Evolutionary conservation across 2,888 invertebrate genomes (phyloP), one percentile per base, ranked within the genome.

Genomic region (Melanargia galathea): DNA sequence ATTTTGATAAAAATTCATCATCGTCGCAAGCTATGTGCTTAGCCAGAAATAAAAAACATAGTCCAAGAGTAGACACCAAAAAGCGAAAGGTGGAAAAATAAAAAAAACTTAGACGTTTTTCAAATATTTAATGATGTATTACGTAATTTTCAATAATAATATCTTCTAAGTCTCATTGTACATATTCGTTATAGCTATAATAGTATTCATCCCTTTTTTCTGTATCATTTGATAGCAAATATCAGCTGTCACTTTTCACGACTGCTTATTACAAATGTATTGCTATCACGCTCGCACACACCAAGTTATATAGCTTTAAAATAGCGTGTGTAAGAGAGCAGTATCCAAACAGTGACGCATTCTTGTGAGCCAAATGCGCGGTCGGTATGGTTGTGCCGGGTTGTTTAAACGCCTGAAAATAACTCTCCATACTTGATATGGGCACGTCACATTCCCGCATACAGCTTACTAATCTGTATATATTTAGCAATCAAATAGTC

Each of bases 61-160:
- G 43, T 16, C 26, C 16, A 49, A 30, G 51, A 30, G 49, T 30
- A 30, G 16, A 18, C 6, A 10, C 18, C 6, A 33, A 52, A 33
- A 10, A 10, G 11, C 18, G 33, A 1, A 6, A 52, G 33, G 16
- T 20, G 10, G n/a, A 30, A 26, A 38, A 68, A 66, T 64, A 56
- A 66, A 70, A 68, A 64, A 22, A 46, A 30, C 5, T 59, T 20
- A 43, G 62, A 16, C 58, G 60, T 61, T 70, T 68, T 67, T 60
- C 60, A 68, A 62, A 58, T 57, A 49, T 64, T 58, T 61, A 59
- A 63, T 62, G 59, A 67, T 63, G 46, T 55, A 63, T 61, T 62
- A 61, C 46, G 67, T 67, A 65, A 67, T 67, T 67, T 66, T 65
- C 60, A 64, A 65, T 67, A 67, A 62, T 64, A 61, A 58, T 64